Base-by-base conservation (phyloP, 2,113 vertebrate species). In the Myrmecophaga tridactyla region DNA sequence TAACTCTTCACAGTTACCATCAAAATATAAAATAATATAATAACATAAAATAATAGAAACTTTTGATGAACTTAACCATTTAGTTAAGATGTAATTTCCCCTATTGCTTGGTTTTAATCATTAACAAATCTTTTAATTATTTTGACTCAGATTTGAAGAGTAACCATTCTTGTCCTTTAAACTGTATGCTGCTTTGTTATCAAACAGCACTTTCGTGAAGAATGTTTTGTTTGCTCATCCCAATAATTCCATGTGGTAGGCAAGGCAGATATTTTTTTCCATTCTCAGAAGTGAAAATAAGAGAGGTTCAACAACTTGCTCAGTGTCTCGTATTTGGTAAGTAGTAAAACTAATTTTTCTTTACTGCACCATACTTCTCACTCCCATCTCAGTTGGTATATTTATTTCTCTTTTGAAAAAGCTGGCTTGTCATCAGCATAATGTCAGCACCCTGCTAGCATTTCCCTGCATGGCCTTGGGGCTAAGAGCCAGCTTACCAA, bases 131-230 rank as follows among this genome's bases (percentile, higher is more conserved):
- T 78, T 31, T 73, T 25, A 76, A 56, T 62, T 65, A n/a, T 88
- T 81, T 94, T 89, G 56, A 63, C 65, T 46, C 53, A 87, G 36
- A 56, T 81, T 46, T 91, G 43, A 94, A 86, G 60, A 72, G 46
- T 41, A 63, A 36, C 78, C 70, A 48, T 43, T 56, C 31, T 56
- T 78, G 34, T 80, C 43, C 17, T 43, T 78, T 88, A 63, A 63
- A n/a, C 88, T 67, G 23, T 73, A 48, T 87, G 7, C 4, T 8
- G 12, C 43, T 81, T 81, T 48, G 60, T 53, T 15, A 15, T 81
- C 58, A 82, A 4, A n/a, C 29, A 76, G 58, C 31, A 65, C 15
- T 67, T 84, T 48, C 15, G 58, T 34, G 7, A 92, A 82, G 34
- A 92, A 34, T 82, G 41, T 69, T 95, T 56, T 36, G 56, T 86